Conservation (phyloP, 2,113 vertebrate genomes). For the Apteryx owenii region DNA sequence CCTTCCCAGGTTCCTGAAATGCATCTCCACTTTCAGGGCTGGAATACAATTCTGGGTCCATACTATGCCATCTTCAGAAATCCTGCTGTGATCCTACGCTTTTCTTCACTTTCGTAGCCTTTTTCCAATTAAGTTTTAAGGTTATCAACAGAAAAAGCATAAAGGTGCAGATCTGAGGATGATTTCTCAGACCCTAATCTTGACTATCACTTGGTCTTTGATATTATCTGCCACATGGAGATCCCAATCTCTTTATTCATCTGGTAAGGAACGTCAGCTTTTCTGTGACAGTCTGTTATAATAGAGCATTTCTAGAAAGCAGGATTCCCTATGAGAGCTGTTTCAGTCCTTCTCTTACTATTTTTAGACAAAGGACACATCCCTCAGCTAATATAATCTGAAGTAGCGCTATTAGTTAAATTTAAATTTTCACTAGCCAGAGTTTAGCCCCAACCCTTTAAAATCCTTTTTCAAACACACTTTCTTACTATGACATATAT, state of each 20-base stretch:
- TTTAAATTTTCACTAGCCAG: not conserved
- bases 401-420: not conserved
- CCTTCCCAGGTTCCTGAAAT: not conserved
- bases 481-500: not conserved
- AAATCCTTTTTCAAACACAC: not conserved
- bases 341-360: constrained; percentile 21
- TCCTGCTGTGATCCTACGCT: not conserved
- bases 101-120: not conserved
- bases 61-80: not conserved
- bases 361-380: constrained; percentile 9
- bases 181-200: not conserved
- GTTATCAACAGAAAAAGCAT: not conserved
- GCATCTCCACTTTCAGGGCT: not conserved
- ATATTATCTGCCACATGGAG: not conserved
- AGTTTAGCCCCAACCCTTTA: not conserved
- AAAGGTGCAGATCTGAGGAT: not conserved
- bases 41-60: not conserved
- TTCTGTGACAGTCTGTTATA: not conserved
- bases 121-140: not conserved
- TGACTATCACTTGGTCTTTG: not conserved
- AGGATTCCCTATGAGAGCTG: not conserved
- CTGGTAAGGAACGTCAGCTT: not conserved
- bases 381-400: not conserved
- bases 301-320: constrained; percentile 29
- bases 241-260: not conserved